Percentiles rank a stretch among this genome's conserved stretches.
These are phyloP conservation scores for Zaprionus vittiger DNA, from an alignment of 1,140 invertebrate genomes.

Conservation along the genomic window DNA sequence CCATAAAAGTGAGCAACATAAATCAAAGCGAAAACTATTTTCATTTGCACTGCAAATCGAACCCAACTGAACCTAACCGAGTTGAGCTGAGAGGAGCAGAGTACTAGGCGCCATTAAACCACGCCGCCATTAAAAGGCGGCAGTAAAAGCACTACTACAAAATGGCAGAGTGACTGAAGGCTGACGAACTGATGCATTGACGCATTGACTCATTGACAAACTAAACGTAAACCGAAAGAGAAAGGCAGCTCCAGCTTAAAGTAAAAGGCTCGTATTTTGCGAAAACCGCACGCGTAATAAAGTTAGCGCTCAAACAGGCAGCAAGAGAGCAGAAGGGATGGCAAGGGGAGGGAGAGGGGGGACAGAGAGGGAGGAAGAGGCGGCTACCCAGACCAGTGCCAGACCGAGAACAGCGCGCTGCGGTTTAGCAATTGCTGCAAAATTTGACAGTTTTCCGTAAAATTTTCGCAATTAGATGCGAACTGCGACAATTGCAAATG, in stretches of 20 bases:
- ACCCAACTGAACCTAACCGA: background rate
- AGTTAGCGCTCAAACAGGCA: constrained; percentile 53
- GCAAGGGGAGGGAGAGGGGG: background rate
- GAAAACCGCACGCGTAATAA: constrained; percentile 64
- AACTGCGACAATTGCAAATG: constrained; percentile 60
- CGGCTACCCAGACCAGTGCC: constrained; percentile 24
- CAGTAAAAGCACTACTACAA: constrained; percentile 58
- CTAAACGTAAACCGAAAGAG: constrained; percentile 11
- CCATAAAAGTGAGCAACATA: constrained; percentile 46
- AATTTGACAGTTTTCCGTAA: constrained; percentile 66
- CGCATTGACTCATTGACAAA: constrained; percentile 11
- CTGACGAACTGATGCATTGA: constrained; percentile 1
- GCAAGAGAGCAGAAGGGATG: background rate
- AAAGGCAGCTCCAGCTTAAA: constrained; percentile 28
- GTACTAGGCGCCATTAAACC: constrained; percentile 47
- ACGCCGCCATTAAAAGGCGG: constrained; percentile 56
- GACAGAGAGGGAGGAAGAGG: background rate
- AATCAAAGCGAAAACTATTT: constrained; percentile 63
- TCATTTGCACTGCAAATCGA: constrained; percentile 51
- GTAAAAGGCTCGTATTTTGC: constrained; percentile 47
- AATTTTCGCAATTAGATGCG: constrained; percentile 66
- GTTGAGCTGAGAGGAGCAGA: background rate
- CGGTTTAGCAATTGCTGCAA: constrained; percentile 58
- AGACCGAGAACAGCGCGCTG: constrained; percentile 46
- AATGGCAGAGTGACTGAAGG: constrained; percentile 29